Base-by-base conservation (phyloP, 1,140 invertebrate species). In the Cardiocondyla obscurior region DNA sequence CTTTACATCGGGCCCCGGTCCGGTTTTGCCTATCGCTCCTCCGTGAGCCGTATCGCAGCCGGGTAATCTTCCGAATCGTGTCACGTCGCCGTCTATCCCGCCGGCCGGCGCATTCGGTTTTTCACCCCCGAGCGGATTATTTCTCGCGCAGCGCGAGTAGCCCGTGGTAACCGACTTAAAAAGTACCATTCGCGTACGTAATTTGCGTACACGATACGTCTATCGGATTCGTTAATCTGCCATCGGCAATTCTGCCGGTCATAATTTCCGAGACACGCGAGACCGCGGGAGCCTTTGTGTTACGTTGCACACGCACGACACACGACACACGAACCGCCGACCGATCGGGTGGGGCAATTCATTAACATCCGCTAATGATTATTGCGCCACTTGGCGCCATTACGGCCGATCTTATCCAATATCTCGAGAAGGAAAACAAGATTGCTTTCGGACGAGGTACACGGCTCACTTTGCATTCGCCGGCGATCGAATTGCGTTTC, bases 401-500 rank as follows among this genome's bases (percentile, higher is more conserved):
- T 8, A 3, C 16, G 4, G 39, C n/a, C 28, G 36, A 39, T 16
- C 16, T 19, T 28, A 22, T 51, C 12, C 58, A 4, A 28, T 46
- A 25, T 44, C 57, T 82, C 8, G 81, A 3, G 14, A 25, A 51
- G 22, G 19, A 22, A 3, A 51, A 42, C 62, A 28, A 55, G 33
- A 60, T 70, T 36, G 46, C 8, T 5, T 6, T 36, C 10, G 22
- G 2, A 10, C 19, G 22, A 16, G 8, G 30, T 28, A 30, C 19
- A 42, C 49, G 22, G 8, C 39, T 57, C 67, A 53, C 39, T 73
- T 22, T 42, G 16, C 49, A 28, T 51, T 65, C 22, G 22, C 10
- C 44, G 3, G 5, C 69, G 69, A 74, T 84, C 57, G 33, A 81
- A 86, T 86, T 86, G 76, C 67, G 53, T 36, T 84, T 69, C 25